phyloP scores from a whole-genome alignment of 37 sponge, comb jelly and placozoan species.

The Diacarnus erythraeanus region DNA sequence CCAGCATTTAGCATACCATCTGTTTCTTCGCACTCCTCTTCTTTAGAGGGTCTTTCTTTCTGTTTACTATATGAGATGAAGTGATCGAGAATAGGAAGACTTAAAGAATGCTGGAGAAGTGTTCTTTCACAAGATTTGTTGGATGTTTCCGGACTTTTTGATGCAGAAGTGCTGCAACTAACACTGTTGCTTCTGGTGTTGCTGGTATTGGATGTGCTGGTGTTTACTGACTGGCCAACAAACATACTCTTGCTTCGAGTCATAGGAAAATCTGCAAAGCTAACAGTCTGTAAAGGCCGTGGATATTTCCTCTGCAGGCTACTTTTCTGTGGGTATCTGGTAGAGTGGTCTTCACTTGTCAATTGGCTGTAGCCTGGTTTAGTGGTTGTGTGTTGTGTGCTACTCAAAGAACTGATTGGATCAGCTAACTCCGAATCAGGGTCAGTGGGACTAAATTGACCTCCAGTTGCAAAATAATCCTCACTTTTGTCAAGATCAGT shows the following conservation, averaged over 20 bases:
- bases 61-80: not conserved
- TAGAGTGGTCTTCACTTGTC: not conserved
- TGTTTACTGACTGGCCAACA: not conserved
- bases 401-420: not conserved
- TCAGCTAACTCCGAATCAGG: not conserved
- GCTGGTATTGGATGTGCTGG: too few relatives aligned
- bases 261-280: slow-evolving; percentile 19
- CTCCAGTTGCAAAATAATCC: not conserved
- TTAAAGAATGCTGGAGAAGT: not conserved
- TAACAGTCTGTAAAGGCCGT: not conserved
- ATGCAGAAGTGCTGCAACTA: too few relatives aligned
- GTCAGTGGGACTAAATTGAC: too few relatives aligned
- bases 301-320: not conserved
- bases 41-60: not conserved
- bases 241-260: slow-evolving; percentile 6
- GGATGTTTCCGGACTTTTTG: not conserved
- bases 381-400: not conserved
- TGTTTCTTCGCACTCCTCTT: too few relatives aligned
- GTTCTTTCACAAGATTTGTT: not conserved
- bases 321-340: too few relatives aligned
- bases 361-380: not conserved
- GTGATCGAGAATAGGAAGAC: slow-evolving; percentile 8
- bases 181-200: too few relatives aligned
- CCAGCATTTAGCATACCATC: slow-evolving; percentile 1
- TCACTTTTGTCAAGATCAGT: not conserved